Percentiles rank a stretch among this genome's conserved stretches.
These are phyloP conservation scores for Kryptolebias ocellatus DNA, from an alignment of 2,797 vertebrate species.

Conservation along the genomic window DNA sequence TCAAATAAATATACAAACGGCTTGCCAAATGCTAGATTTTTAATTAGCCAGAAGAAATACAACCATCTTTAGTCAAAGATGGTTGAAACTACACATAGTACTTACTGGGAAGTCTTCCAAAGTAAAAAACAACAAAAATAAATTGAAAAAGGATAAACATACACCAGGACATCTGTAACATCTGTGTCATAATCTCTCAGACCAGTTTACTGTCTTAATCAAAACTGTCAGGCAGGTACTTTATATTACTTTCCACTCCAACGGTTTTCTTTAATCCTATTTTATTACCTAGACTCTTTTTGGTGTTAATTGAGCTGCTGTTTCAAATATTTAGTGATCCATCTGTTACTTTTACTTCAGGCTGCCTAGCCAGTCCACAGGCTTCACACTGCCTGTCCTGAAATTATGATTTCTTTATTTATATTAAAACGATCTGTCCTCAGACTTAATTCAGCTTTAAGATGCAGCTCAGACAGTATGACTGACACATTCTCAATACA, in stretches of 20 bases:
- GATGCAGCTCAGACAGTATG: neutral
- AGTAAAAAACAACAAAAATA: too few species aligned
- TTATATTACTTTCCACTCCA: constrained; percentile 4
- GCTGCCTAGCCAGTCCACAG: constrained; percentile 28
- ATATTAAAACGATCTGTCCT: constrained; percentile 17
- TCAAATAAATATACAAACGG: neutral
- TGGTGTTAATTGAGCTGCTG: constrained; percentile 41
- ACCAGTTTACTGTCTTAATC: constrained; percentile 8
- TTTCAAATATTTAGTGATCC: constrained; percentile 21
- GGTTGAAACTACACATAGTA: neutral
- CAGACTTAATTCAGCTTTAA: constrained; percentile 20
- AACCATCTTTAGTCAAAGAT: neutral
- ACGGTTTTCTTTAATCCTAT: neutral
- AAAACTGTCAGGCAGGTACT: constrained; percentile 6
- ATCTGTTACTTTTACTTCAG: constrained; percentile 39
- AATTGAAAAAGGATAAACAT: neutral
- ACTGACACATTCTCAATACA: constrained; percentile 20
- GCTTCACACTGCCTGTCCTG: constrained; percentile 24
- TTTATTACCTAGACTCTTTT: constrained; percentile 7
- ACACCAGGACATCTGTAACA: neutral
- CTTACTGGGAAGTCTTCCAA: neutral
- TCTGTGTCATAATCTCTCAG: neutral
- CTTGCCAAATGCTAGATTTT: too few species aligned
- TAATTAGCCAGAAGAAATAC: too few species aligned
- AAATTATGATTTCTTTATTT: constrained; percentile 3